phyloP scores from a whole-genome alignment of 2,113 vertebrate genomes.

The Phoxinus phoxinus region DNA sequence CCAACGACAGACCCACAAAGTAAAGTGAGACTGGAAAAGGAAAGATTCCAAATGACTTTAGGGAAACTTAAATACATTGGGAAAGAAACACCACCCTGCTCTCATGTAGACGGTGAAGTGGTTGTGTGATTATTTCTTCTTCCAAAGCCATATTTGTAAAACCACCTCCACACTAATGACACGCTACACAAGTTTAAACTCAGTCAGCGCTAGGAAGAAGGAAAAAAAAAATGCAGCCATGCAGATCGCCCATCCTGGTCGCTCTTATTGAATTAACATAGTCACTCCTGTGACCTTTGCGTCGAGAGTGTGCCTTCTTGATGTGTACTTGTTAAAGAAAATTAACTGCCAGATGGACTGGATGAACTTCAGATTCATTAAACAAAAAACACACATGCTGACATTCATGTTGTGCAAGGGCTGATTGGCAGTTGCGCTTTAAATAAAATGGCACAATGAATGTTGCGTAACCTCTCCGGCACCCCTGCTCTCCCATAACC shows the following conservation, averaged over 20 bases:
- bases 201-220: background rate
- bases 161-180: slow-evolving; percentile 13
- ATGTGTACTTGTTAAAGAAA: slow-evolving; percentile 36
- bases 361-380: slow-evolving; percentile 44
- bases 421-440: background rate
- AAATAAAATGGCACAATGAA: slow-evolving; percentile 25
- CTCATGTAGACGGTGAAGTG: background rate
- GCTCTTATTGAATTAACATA: slow-evolving; percentile 42
- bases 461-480: background rate
- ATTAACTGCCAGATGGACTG: slow-evolving; percentile 30
- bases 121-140: background rate
- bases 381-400: slow-evolving; percentile 25
- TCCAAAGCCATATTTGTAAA: slow-evolving; percentile 17
- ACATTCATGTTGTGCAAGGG: slow-evolving; percentile 17
- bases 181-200: background rate
- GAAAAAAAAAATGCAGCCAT: background rate
- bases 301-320: background rate
- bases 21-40: slow-evolving; percentile 10
- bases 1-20: background rate
- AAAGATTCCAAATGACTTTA: slow-evolving; percentile 29
- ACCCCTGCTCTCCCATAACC: background rate
- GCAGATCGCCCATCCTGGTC: background rate
- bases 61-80: background rate
- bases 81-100: slow-evolving; percentile 16
- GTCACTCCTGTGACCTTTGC: slow-evolving; percentile 13